Percentiles rank a stretch among this genome's conserved stretches.
phyloP scores from a whole-genome alignment of 2,113 vertebrate species.

The Indicator maculatus region DNA sequence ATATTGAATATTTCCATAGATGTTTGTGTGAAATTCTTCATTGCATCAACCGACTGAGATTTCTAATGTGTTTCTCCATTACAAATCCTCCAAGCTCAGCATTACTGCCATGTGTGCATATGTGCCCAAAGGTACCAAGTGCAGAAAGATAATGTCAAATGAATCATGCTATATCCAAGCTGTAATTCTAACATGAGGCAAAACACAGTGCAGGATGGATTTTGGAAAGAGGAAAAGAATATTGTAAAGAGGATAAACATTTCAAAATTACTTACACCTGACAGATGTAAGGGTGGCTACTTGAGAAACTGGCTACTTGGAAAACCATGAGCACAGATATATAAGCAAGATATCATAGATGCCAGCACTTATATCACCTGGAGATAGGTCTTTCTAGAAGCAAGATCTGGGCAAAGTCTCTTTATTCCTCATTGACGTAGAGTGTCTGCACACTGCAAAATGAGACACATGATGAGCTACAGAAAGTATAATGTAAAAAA shows the following conservation, averaged over 20 bases:
- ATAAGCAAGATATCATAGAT: background rate
- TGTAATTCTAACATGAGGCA: background rate
- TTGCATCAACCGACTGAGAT: background rate
- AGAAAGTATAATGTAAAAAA: background rate
- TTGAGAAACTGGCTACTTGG: background rate
- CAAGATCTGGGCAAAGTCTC: background rate
- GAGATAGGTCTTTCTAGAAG: background rate
- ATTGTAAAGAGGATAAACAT: background rate
- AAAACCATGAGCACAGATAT: background rate
- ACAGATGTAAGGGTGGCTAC: background rate
- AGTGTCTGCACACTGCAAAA: background rate
- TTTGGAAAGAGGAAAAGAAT: background rate
- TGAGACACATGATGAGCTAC: background rate
- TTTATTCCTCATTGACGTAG: background rate
- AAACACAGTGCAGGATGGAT: background rate
- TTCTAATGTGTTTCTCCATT: background rate
- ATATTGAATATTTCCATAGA: background rate
- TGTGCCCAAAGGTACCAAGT: background rate
- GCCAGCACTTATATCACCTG: rapidly evolving
- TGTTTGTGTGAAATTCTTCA: background rate
- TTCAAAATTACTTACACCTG: background rate
- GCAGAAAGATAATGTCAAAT: background rate
- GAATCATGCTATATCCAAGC: background rate
- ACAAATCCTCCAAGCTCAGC: background rate
- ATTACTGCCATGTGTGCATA: rapidly evolving